Percentiles rank a stretch among this genome's conserved stretches.
These are phyloP conservation scores for Nannoperca australis DNA, from an alignment of 2,797 vertebrate genomes.

Conservation along the genomic window DNA sequence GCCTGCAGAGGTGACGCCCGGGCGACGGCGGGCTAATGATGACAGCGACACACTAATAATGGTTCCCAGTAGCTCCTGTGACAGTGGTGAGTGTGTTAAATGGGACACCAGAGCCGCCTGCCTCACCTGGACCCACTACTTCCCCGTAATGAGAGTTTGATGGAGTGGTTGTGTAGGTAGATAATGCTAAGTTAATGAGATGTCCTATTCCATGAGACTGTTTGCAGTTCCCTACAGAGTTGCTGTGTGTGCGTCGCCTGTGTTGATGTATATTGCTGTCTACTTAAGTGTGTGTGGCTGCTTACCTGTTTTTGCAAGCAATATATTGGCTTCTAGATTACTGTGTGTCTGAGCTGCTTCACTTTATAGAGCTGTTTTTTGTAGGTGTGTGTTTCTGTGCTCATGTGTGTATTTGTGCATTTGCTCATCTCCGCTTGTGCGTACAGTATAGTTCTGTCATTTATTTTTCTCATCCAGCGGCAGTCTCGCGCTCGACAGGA, in stretches of 20 bases:
- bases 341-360: background rate
- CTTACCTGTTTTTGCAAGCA: constrained; percentile 29
- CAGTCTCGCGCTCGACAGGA: constrained; percentile 43
- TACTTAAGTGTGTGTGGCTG: constrained; percentile 22
- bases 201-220: constrained; percentile 63
- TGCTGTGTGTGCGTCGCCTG: constrained; percentile 15
- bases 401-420: background rate
- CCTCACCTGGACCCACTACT: constrained; percentile 55
- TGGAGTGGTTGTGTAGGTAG: constrained; percentile 73
- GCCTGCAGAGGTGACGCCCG: constrained; percentile 31
- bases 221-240: constrained; percentile 69
- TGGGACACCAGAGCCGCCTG: constrained; percentile 64
- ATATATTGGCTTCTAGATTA: constrained; percentile 18
- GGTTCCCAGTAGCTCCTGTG: constrained; percentile 70
- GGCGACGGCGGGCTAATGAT: constrained; percentile 66
- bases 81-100: constrained; percentile 74
- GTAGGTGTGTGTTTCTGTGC: background rate
- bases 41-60: constrained; percentile 70
- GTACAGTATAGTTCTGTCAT: background rate
- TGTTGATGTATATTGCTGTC: constrained; percentile 53
- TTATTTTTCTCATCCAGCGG: constrained; percentile 25
- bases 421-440: background rate
- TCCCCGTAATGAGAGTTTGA: constrained; percentile 76
- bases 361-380: constrained; percentile 1
- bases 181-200: constrained; percentile 79